Evolutionary conservation across 2,113 vertebrate species (phyloP), one percentile per base, ranked within the genome.

Genomic region (Etheostoma spectabile): DNA sequence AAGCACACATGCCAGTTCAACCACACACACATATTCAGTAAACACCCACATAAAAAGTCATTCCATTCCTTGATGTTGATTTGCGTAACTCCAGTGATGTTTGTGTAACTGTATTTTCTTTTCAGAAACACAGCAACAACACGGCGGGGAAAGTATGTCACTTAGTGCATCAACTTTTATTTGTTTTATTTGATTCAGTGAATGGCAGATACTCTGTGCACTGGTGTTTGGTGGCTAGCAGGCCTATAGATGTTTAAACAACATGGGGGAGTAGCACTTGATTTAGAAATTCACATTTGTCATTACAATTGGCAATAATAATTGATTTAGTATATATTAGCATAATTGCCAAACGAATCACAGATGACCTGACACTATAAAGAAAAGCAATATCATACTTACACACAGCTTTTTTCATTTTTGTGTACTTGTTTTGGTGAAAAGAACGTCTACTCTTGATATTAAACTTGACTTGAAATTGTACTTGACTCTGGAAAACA

Each of bases 71-170:
- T 91, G 77, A 79, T 92, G 79, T 92, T 81, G 80, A 65, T 93
- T 87, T 89, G 70, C 75, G 21, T 86, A 85, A 91, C 85, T 85
- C 77, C 80, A 72, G 83, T 91, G 87, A 89, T 90, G 65, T 93
- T 90, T 93, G 77, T 94, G 89, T 94, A 90, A 94, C 89, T 95
- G 90, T 95, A 93, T 93, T 95, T 94, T 90, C 93, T 93, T 95
- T 95, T 85, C 95, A 95, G 95, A 95, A 92, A 95, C 94, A 92
- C 94, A 95, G 88, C 91, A 92, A 87, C 94, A 94, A 82, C 92
- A 93, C 91, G 94, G 94, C 91, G 91, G 91, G 86, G 93, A 93
- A 95, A 95, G 95, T 95, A 95, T 89, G 95, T 95, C 87, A 83
- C 79, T 84, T 79, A 91, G 92, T 93, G 90, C 90, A 94, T 93